Base-by-base conservation (phyloP, 2,888 invertebrate genomes). In the Tipula vernalis region DNA sequence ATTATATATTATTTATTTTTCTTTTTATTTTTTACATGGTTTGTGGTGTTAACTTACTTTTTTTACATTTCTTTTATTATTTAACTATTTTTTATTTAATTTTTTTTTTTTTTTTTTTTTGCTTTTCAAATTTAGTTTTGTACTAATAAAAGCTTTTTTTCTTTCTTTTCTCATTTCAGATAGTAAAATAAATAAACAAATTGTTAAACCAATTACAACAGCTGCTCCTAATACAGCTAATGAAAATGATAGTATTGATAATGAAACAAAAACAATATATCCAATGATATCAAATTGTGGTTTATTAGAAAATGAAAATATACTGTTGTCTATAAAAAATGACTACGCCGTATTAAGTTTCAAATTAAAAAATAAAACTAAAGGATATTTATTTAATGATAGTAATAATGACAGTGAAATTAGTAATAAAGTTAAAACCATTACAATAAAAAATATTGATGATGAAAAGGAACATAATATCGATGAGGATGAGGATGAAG, bases 111-210 rank as follows among this genome's bases (percentile, higher is more conserved):
- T 47, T 51, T 44, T 86, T 36, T 86, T 92, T 90, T 90, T 15
- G 12, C 36, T 51, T 86, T 47, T 36, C 36, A 28, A 28, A 1
- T 28, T 28, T 28, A 28, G 28, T 36, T 51, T 86, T 51, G 0
- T 86, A 42, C 13, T 85, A 85, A 39, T 42, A 85, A 85, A 42
- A 44, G 12, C 28, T 42, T 85, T 85, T 83, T 85, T 42, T 42
- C 28, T 85, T 85, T 85, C 12, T 85, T 85, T 85, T 42, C 10
- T 84, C 84, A 42, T 85, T 85, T 39, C 85, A 85, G 91, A 92
- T 92, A 92, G 92, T 90, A 92, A 92, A 92, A 92, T 92, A 92
- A 90, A 88, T 84, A 28, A 71, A 71, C 71, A 28, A 28, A 28
- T 71, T 28, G 28, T 71, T 71, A 71, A 71, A 71, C 71, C 71